Conservation (phyloP, 2,113 vertebrate genomes). For the Pelobates fuscus region DNA sequence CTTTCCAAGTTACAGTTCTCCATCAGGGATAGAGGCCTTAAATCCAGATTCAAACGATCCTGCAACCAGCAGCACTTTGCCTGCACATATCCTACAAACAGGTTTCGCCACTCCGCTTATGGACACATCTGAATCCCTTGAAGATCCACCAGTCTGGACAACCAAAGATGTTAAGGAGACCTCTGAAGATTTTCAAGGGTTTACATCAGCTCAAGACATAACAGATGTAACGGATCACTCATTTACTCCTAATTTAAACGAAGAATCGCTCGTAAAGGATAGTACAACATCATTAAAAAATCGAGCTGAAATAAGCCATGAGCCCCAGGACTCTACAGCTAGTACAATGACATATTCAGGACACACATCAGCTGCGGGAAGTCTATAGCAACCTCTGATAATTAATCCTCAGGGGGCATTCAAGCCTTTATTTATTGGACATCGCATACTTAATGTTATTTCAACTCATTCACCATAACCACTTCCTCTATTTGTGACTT, state of each 20-base stretch:
- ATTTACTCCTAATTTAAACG: slow-evolving; percentile 3
- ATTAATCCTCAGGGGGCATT: slow-evolving; percentile 18
- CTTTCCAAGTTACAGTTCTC: neutral
- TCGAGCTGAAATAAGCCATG: slow-evolving; percentile 36
- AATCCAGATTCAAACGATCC: neutral
- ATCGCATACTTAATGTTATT: neutral
- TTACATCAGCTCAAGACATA: slow-evolving; percentile 23
- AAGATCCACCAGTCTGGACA: neutral
- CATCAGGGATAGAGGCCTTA: slow-evolving; percentile 14
- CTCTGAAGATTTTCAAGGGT: slow-evolving; percentile 4
- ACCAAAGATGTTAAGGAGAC: slow-evolving; percentile 13
- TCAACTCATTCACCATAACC: slow-evolving; percentile 5
- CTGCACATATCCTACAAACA: neutral
- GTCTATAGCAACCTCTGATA: slow-evolving; percentile 21
- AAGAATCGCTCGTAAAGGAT: slow-evolving; percentile 13
- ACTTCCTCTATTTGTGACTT: neutral
- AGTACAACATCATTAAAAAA: slow-evolving; percentile 12
- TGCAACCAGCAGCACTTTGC: neutral
- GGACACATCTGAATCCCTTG: neutral
- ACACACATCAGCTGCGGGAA: slow-evolving; percentile 19
- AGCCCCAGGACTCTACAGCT: slow-evolving; percentile 20
- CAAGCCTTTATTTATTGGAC: slow-evolving; percentile 25
- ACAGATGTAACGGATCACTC: slow-evolving; percentile 1
- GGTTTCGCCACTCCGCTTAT: neutral
- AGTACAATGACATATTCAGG: slow-evolving; percentile 9